These are phyloP conservation scores for Hydriomena furcata DNA, from an alignment of 2,888 invertebrate genomes.

Conservation along the genomic window DNA sequence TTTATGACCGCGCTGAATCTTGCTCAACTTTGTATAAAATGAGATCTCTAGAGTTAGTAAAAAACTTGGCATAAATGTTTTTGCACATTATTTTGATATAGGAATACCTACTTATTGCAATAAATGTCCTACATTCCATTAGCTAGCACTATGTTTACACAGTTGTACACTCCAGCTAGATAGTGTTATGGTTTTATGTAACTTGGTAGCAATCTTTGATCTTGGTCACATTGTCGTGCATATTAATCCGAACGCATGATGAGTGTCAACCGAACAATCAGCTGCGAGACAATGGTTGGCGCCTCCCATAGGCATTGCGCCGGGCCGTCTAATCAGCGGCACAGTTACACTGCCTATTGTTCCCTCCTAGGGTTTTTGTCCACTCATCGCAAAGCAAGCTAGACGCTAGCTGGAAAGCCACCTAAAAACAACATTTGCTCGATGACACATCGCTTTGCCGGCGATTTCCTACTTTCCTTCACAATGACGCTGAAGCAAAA, in stretches of 20 bases:
- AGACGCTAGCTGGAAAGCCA: slow-evolving; percentile 59
- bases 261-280: slow-evolving; percentile 25
- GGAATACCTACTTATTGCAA: too few relatives aligned
- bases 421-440: slow-evolving; percentile 47
- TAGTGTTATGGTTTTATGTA: background rate
- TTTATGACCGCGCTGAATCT: too few relatives aligned
- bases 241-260: slow-evolving; percentile 23
- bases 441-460: slow-evolving; percentile 34
- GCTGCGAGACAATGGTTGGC: slow-evolving; percentile 32
- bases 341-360: slow-evolving; percentile 53
- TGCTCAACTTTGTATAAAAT: too few relatives aligned
- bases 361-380: slow-evolving; percentile 61
- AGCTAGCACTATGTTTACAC: too few relatives aligned
- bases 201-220: background rate
- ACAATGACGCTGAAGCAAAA: slow-evolving; percentile 17
- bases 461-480: slow-evolving; percentile 36
- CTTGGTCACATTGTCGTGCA: slow-evolving; percentile 15
- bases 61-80: too few relatives aligned
- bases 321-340: slow-evolving; percentile 41
- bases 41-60: too few relatives aligned
- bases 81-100: too few relatives aligned
- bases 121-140: too few relatives aligned
- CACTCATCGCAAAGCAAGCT: slow-evolving; percentile 44
- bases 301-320: slow-evolving; percentile 36
- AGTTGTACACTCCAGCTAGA: too few relatives aligned